These are phyloP conservation scores for Alcedo quadribrachys DNA, from an alignment of 2,797 vertebrate species.

Conservation along the genomic window DNA sequence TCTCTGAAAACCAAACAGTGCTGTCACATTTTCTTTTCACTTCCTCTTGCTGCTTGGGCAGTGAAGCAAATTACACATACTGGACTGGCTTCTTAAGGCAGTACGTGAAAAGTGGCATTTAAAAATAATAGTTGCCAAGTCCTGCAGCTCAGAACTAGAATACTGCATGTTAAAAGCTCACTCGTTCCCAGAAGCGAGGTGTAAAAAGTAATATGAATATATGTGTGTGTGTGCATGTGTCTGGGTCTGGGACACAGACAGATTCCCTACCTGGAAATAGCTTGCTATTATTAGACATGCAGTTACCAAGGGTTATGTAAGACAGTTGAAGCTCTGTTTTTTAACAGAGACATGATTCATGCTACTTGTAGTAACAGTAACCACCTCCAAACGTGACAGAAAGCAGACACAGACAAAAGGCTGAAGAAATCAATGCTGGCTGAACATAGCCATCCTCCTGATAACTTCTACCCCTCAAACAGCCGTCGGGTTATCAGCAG, in stretches of 20 bases:
- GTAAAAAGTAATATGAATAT: conserved; percentile 15
- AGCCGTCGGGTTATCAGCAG: conserved; percentile 63
- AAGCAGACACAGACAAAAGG: conserved; percentile 81
- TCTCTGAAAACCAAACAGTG: neutral
- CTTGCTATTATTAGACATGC: conserved; percentile 80
- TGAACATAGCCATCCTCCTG: conserved; percentile 68
- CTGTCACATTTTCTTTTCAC: neutral
- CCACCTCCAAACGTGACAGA: conserved; percentile 79
- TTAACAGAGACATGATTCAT: conserved; percentile 83
- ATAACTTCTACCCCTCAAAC: conserved; percentile 72
- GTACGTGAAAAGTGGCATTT: conserved; percentile 41
- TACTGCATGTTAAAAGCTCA: conserved; percentile 11
- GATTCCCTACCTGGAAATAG: conserved; percentile 80
- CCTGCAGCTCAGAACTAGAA: conserved; percentile 10
- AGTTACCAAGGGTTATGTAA: conserved; percentile 80
- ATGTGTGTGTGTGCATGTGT: neutral
- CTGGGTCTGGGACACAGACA: conserved; percentile 73
- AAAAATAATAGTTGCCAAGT: conserved; percentile 26
- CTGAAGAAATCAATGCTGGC: conserved; percentile 79
- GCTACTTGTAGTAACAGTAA: conserved; percentile 82
- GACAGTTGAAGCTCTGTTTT: conserved; percentile 83
- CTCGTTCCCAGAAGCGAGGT: conserved; percentile 37
- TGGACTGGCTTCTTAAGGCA: neutral
- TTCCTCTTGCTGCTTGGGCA: neutral
- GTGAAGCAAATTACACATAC: neutral